Base-by-base conservation (phyloP, 2,888 invertebrate species). In the Chrysolina americana region DNA sequence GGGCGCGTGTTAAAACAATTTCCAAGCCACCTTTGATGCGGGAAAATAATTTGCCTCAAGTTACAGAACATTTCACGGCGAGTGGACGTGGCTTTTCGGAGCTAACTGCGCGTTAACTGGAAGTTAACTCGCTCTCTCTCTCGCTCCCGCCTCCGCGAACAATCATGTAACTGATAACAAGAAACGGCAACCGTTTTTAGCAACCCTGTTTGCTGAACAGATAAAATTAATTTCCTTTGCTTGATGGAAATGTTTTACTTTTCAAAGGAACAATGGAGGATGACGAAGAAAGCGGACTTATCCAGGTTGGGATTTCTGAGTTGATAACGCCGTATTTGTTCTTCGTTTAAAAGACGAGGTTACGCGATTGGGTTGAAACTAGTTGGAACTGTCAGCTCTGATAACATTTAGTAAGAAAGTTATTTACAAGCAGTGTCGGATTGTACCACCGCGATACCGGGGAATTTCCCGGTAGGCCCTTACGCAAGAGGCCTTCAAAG, bases 121-220 rank as follows among this genome's bases (percentile, higher is more conserved):
- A 21, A 66, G 74, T 71, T 71, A 68, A 71, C 74, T 71, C 68
- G 36, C 36, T 36, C 36, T 36, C 36, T 8, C 36, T 36, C 36
- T 36, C 28, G 64, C 36, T 41, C 17, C 36, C 64, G 71, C 65
- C 70, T 68, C 28, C 75, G 65, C 71, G 59, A 75, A 78, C 80
- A 81, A 79, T 78, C 79, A 80, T 80, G 80, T 79, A 78, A 78
- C 86, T 86, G 85, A 85, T 85, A 85, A 85, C 86, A 85, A 85
- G 85, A 85, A 85, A 85, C 85, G 83, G 85, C 85, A 84, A 85
- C 84, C 85, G 85, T 86, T 86, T 86, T 86, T 85, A 86, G 85
- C 83, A 68, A 69, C 47, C 28, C 53, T 59, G 50, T 62, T 59
- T 65, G 70, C 56, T 83, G 82, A 81, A 80, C 50, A 76, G 74